Conservation (phyloP, 1,140 invertebrate genomes). For the Dolichoris vasculosae region DNA sequence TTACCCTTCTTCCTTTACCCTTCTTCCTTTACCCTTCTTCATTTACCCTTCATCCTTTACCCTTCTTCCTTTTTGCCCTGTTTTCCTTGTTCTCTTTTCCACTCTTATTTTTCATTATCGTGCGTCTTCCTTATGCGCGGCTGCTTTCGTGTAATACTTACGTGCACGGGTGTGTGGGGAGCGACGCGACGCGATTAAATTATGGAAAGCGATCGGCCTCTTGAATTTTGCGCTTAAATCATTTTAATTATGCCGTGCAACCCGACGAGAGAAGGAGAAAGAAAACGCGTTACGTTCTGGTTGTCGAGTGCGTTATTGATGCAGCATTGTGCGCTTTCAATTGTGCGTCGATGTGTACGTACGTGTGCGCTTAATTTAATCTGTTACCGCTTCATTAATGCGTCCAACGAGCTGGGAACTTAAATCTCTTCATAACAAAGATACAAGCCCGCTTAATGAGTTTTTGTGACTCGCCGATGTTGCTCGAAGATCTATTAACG, state of each 20-base stretch:
- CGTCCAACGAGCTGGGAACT: conserved; percentile 7
- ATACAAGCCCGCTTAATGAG: conserved; percentile 20
- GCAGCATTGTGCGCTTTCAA: conserved; percentile 38
- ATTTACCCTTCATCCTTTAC: no score
- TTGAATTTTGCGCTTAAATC: conserved; percentile 39
- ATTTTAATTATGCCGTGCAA: conserved; percentile 41
- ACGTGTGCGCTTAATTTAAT: conserved; percentile 30
- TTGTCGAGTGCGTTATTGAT: conserved; percentile 41
- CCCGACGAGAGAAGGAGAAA: conserved; percentile 47
- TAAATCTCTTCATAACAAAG: conserved; percentile 32
- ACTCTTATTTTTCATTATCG: background rate
- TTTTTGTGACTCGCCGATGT: background rate
- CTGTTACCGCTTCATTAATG: conserved; percentile 50
- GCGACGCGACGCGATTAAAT: conserved; percentile 28
- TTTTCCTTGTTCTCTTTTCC: background rate
- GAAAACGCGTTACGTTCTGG: conserved; percentile 36
- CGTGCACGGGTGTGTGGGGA: background rate
- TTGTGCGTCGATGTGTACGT: background rate
- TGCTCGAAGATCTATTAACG: background rate
- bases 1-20: background rate
- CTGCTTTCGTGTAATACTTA: background rate
- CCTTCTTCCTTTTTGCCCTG: background rate
- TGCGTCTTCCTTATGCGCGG: background rate
- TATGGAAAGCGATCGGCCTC: conserved; percentile 31
- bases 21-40: background rate